Evolutionary conservation across 2,113 vertebrate genomes (phyloP).

Genomic region (Gorsachius goisagi): DNA sequence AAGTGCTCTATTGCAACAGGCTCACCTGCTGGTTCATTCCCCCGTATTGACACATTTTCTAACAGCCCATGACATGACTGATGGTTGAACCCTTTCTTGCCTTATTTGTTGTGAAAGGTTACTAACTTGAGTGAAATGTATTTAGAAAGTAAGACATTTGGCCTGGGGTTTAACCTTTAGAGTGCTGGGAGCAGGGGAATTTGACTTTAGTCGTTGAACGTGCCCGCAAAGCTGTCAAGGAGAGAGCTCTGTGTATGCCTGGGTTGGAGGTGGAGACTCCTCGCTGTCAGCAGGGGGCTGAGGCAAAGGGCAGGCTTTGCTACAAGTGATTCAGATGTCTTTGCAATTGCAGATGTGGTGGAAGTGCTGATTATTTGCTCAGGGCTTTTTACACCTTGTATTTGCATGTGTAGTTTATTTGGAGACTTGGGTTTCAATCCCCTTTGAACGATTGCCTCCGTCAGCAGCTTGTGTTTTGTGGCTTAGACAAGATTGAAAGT

Average conservation of each 20-base stretch:
- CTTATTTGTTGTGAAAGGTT: neutral
- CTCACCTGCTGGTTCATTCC: neutral
- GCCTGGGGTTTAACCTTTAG: neutral
- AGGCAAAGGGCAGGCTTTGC: neutral
- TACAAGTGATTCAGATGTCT: neutral
- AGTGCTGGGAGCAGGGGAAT: neutral
- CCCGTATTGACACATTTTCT: neutral
- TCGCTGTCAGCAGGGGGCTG: accelerated
- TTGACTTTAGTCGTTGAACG: neutral
- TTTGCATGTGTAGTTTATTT: neutral
- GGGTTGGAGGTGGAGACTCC: neutral
- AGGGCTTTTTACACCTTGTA: neutral
- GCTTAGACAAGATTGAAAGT: neutral
- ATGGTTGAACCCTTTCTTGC: neutral
- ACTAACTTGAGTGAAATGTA: neutral
- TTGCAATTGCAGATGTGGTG: accelerated
- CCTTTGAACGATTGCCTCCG: neutral
- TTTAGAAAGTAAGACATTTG: neutral
- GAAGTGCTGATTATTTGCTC: neutral
- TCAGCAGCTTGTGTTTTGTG: neutral
- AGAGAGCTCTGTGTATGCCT: accelerated
- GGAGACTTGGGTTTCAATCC: neutral
- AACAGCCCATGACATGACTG: neutral
- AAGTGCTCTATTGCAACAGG: neutral
- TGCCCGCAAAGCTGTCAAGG: neutral